These are phyloP conservation scores for Drosophila eugracilis DNA, from an alignment of 1,140 invertebrate species.

Conservation along the genomic window DNA sequence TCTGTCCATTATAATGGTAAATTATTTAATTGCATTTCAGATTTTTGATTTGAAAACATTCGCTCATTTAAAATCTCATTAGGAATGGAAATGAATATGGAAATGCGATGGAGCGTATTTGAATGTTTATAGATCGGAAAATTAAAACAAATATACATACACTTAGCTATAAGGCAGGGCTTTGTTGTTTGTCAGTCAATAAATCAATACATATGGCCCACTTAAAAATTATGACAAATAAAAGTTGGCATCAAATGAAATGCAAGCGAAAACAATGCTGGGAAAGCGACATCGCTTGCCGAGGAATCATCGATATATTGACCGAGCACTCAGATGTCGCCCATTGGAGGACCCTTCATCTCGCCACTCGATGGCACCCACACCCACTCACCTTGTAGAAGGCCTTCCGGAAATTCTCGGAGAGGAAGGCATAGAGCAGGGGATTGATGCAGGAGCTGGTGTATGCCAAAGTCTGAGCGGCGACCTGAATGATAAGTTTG, in stretches of 20 bases:
- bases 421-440: conserved; percentile 89
- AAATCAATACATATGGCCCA: conserved; percentile 33
- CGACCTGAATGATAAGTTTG: conserved; percentile 90
- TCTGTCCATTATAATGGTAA: conserved; percentile 34
- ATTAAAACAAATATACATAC: not conserved
- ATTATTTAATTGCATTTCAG: conserved; percentile 73
- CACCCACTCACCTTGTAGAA: conserved; percentile 79
- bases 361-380: conserved; percentile 3
- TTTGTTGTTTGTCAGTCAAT: conserved; percentile 37
- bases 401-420: conserved; percentile 84
- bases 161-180: not conserved
- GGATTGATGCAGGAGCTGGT: conserved; percentile 98
- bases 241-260: conserved; percentile 16
- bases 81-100: conserved; percentile 36
- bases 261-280: conserved; percentile 51
- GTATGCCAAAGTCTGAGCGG: conserved; percentile 95
- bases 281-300: conserved; percentile 33
- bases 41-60: conserved; percentile 56
- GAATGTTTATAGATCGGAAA: not conserved
- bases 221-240: conserved; percentile 49
- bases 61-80: conserved; percentile 63
- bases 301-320: conserved; percentile 52
- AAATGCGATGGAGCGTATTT: conserved; percentile 36
- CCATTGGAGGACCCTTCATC: conserved; percentile 30
- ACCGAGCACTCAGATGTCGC: conserved; percentile 50